These are phyloP conservation scores for Eristalis arbustorum DNA, from an alignment of 2,888 invertebrate species.

Conservation along the genomic window DNA sequence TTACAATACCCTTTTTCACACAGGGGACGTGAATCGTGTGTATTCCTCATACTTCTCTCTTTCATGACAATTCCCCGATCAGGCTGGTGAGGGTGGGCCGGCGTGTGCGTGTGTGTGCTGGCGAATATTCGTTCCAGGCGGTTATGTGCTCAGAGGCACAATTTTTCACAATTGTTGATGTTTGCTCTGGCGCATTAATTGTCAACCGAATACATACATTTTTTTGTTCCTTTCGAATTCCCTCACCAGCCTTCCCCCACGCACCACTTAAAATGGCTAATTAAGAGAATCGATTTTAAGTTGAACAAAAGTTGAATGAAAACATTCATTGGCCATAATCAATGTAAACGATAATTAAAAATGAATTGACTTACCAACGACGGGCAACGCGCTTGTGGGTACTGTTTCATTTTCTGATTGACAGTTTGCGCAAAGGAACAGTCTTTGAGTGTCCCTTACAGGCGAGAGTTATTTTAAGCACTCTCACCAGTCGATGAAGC, in stretches of 20 bases:
- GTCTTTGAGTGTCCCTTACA: neutral
- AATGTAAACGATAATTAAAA: neutral
- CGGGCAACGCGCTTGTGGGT: neutral
- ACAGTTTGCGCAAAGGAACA: neutral
- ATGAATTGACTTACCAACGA: neutral
- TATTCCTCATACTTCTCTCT: neutral
- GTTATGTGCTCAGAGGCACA: neutral
- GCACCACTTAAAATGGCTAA: neutral
- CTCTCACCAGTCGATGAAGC: neutral
- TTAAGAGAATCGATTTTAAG: neutral
- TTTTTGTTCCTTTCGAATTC: neutral
- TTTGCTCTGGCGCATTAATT: neutral
- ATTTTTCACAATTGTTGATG: neutral
- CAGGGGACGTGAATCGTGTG: neutral
- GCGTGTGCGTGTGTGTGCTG: neutral
- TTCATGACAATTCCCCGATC: neutral
- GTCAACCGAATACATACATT: neutral
- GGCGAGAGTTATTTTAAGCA: neutral
- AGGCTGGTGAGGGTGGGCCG: too few relatives aligned
- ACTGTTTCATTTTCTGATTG: neutral
- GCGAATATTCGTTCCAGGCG: neutral
- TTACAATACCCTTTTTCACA: constrained; percentile 29
- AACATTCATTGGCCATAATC: neutral
- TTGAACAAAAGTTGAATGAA: neutral
- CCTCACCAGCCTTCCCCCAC: neutral